Evolutionary conservation across 2,113 vertebrate species (phyloP), one percentile per base, ranked within the genome.

Genomic region (Lota lota): DNA sequence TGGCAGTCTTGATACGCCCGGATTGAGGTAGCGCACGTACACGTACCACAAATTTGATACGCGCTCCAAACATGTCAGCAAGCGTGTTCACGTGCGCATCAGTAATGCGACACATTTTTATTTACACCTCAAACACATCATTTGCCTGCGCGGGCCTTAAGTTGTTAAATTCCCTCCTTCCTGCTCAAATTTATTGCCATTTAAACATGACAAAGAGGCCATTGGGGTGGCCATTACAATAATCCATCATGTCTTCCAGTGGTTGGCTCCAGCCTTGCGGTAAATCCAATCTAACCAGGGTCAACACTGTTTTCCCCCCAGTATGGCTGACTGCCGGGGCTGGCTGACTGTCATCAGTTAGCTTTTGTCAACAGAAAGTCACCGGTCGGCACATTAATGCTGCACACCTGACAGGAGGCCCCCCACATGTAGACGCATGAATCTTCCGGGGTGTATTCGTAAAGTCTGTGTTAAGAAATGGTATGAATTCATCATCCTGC

Each of bases 181-280:
- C 90, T 80, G 89, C 86, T 91, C 87, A 95, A 95, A 97, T 93
- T 93, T 94, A 96, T 95, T 95, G 94, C 94, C 95, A 94, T 97
- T 96, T 97, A 97, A 97, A 95, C 93, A 95, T 95, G 95, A 94
- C 95, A 94, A 94, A 94, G 94, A 92, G 94, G 93, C 93, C 93
- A 87, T 90, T 79, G 93, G 93, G 92, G 90, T 59, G 92, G 91
- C 93, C 94, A 94, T 97, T 95, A 96, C 93, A 94, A 95, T 95
- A 96, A 97, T 96, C 94, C 95, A 96, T 97, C 94, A 97, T 95
- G 95, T 95, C 93, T 91, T 80, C 90, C 94, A 92, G 92, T 93
- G 93, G 89, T 90, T 85, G 90, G 93, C 93, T 92, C 93, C 93
- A 93, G 90, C 91, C 88, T 90, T 86, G 92, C 94, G 93, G 92